Evolutionary conservation across 2,797 vertebrate genomes (phyloP), one percentile per base, ranked within the genome.

Genomic region (Sebastes taczanowskii): DNA sequence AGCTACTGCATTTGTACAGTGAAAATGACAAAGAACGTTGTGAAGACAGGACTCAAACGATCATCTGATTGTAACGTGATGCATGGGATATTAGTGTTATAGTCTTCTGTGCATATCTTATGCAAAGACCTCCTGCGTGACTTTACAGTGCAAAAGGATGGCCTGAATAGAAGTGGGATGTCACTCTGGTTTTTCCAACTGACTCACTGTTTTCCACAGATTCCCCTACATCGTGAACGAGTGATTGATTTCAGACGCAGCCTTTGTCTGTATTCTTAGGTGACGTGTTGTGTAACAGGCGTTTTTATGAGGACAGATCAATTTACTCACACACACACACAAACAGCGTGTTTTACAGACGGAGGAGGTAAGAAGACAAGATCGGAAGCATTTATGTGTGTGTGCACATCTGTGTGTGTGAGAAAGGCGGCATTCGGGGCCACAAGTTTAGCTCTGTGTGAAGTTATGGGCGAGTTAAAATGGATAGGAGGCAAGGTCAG

Each of bases 381-480:
- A 72, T 79, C 42, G 52, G 68, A 80, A 86, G 60, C 83, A 53
- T 82, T 71, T 69, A 9, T 42, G 42, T 42, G 38, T 42, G 11
- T 35, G 20, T 18, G 63, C 35, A 42, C 34, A 42, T 29, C 42
- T 64, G 55, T 67, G 38, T 52, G 58, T 76, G 87, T 49, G 74
- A 23, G 74, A 56, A 46, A 66, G 71, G 73, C 14, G 11, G 63
- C 0, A 65, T 29, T 74, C 59, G 83, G 88, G 30, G 42, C 49
- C 86, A 81, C 58, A 13, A 84, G 88, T 90, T 94, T 87, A 89
- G 76, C 83, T 75, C 76, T 3, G 83, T 88, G 91, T 88, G 90
- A 92, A 88, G 91, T 92, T 93, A 92, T 86, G 83, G 82, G 86
- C 80, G 86, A 92, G 80, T 88, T 87, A 84, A 90, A 90, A 83